phyloP scores from a whole-genome alignment of 2,888 invertebrate species.

The Polyommatus iphigenia region DNA sequence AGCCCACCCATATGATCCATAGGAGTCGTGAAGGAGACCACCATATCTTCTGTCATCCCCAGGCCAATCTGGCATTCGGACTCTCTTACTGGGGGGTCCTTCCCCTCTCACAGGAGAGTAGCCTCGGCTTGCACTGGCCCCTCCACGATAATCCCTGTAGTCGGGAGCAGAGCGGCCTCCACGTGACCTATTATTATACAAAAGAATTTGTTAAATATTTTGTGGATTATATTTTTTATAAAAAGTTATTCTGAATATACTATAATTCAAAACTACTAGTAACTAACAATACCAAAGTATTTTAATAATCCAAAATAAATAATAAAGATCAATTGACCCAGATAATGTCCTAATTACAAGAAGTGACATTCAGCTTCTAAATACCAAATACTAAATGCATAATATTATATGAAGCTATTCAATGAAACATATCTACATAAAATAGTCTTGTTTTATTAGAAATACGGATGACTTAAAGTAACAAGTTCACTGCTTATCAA shows the following conservation, averaged over 20 bases:
- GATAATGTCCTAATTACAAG: too few species aligned
- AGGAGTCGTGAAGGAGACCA: conserved; percentile 74
- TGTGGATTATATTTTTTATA: neutral
- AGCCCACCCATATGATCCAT: conserved; percentile 78
- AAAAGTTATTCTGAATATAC: neutral
- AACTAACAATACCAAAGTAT: neutral
- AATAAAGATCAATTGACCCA: neutral
- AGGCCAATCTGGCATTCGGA: conserved; percentile 85
- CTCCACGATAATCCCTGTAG: conserved; percentile 87
- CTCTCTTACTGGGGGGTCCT: conserved; percentile 88
- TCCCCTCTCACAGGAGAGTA: conserved; percentile 89
- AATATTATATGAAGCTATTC: neutral
- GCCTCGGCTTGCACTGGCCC: conserved; percentile 84
- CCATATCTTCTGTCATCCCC: conserved; percentile 75
- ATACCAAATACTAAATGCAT: neutral
- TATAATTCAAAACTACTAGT: neutral
- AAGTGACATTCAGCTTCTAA: too few species aligned
- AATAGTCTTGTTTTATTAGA: neutral
- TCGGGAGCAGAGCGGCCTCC: conserved; percentile 88
- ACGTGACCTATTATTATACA: conserved; percentile 56
- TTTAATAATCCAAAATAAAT: neutral
- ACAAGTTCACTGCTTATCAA: neutral
- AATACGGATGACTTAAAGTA: neutral
- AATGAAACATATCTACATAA: neutral
- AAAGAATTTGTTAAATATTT: neutral